Percentiles rank a stretch among this genome's conserved stretches.
These are phyloP conservation scores for Delphinapterus leucas DNA, from an alignment of 2,113 vertebrate species.

Conservation along the genomic window DNA sequence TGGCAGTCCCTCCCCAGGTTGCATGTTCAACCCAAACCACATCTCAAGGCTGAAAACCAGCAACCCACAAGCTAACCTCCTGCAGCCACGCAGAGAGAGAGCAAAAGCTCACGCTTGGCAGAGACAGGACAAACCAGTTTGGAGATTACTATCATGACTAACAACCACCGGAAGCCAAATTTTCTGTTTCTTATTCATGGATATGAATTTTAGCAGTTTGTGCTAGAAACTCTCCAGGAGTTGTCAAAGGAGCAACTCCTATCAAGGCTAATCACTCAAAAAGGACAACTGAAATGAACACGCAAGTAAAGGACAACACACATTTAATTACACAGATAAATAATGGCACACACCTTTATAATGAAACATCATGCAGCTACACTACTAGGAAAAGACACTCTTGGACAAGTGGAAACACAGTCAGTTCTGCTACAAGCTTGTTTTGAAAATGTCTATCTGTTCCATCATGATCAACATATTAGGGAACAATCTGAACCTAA, in stretches of 20 bases:
- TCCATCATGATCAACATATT: background rate
- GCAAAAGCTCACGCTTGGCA: background rate
- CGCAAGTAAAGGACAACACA: background rate
- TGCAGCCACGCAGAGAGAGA: constrained; percentile 37
- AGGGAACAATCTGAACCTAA: background rate
- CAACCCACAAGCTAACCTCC: constrained; percentile 52
- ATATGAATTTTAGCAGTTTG: background rate
- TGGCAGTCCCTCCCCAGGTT: constrained; percentile 23
- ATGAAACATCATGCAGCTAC: background rate
- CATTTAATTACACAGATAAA: background rate
- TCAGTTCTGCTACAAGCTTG: background rate
- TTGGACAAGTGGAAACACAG: background rate
- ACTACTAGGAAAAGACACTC: background rate
- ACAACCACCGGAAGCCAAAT: background rate
- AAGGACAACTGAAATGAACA: background rate
- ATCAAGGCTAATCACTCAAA: constrained; percentile 1
- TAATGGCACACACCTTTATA: background rate
- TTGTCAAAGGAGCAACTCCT: background rate
- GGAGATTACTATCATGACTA: constrained; percentile 41
- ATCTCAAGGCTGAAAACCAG: constrained; percentile 63
- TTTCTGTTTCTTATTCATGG: background rate
- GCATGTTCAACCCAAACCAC: constrained; percentile 52
- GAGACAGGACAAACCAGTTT: constrained; percentile 29
- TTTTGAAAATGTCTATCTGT: constrained; percentile 31
- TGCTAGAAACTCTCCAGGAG: background rate